Evolutionary conservation across 2,113 vertebrate genomes (phyloP).

Genomic region (Silurus meridionalis): DNA sequence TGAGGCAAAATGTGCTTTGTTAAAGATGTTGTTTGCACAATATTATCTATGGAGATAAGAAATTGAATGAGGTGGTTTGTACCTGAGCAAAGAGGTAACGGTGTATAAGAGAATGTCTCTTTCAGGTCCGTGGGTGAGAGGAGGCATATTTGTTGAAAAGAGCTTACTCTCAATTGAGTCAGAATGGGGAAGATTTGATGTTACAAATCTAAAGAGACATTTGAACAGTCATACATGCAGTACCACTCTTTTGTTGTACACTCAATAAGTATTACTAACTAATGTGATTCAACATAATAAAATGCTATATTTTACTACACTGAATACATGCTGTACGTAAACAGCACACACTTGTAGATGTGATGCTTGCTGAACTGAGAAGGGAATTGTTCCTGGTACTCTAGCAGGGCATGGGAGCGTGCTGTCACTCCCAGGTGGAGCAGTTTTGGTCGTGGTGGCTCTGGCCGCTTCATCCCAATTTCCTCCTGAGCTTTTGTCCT

Average conservation of each 20-base stretch:
- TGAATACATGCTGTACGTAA: not conserved
- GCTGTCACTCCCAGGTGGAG: slow-evolving; percentile 82
- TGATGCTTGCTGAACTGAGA: slow-evolving; percentile 69
- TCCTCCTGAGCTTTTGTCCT: slow-evolving; percentile 53
- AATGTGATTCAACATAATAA: not conserved
- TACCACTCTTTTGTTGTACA: not conserved
- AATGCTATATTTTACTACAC: not conserved
- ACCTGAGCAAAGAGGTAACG: slow-evolving; percentile 80
- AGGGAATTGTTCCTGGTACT: slow-evolving; percentile 74
- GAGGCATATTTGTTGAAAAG: not conserved
- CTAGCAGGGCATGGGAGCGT: slow-evolving; percentile 72
- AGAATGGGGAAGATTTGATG: not conserved
- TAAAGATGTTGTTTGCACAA: not conserved
- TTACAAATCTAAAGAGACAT: slow-evolving; percentile 43
- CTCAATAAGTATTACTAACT: not conserved
- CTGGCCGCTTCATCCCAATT: slow-evolving; percentile 64
- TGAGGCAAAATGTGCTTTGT: not conserved
- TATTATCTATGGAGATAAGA: not conserved
- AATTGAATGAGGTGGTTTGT: slow-evolving; percentile 17
- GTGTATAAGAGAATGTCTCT: slow-evolving; percentile 68
- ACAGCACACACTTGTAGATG: slow-evolving; percentile 68
- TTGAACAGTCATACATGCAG: not conserved
- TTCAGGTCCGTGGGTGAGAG: slow-evolving; percentile 57
- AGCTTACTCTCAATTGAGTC: not conserved
- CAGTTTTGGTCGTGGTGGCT: slow-evolving; percentile 70